Conservation (phyloP, 1,140 invertebrate genomes). For the Branchinecta lynchi region DNA sequence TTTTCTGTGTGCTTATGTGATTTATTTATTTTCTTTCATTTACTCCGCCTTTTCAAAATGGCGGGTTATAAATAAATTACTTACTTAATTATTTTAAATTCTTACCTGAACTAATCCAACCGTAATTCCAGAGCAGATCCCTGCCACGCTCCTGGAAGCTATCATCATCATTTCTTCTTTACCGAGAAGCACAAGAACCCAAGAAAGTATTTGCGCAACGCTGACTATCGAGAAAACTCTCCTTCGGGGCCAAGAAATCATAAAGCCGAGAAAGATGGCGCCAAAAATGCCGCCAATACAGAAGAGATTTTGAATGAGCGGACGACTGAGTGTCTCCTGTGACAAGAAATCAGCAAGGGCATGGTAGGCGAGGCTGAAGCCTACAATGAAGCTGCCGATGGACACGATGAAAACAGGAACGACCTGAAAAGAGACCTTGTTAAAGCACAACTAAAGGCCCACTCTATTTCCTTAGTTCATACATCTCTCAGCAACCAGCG, state of each 20-base stretch:
- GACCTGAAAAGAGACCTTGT: not conserved
- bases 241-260: not conserved
- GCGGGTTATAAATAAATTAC: no score
- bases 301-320: not conserved
- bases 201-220: not conserved
- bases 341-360: not conserved
- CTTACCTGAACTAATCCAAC: slow-evolving; percentile 9
- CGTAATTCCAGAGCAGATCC: not conserved
- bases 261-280: not conserved
- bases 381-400: not conserved
- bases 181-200: not conserved
- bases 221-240: not conserved
- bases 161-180: not conserved
- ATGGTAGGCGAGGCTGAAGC: not conserved
- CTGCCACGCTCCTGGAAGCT: not conserved
- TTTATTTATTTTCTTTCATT: no score
- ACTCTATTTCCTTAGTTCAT: no score
- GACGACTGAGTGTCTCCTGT: not conserved
- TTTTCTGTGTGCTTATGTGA: no score
- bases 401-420: not conserved
- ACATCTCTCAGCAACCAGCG: no score
- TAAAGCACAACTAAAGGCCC: no score
- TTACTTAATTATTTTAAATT: no score
- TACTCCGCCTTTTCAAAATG: no score
- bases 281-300: not conserved